Percentiles rank a stretch among this genome's conserved stretches.
These are phyloP conservation scores for Macaria liturata DNA, from an alignment of 2,888 invertebrate species.

Conservation along the genomic window DNA sequence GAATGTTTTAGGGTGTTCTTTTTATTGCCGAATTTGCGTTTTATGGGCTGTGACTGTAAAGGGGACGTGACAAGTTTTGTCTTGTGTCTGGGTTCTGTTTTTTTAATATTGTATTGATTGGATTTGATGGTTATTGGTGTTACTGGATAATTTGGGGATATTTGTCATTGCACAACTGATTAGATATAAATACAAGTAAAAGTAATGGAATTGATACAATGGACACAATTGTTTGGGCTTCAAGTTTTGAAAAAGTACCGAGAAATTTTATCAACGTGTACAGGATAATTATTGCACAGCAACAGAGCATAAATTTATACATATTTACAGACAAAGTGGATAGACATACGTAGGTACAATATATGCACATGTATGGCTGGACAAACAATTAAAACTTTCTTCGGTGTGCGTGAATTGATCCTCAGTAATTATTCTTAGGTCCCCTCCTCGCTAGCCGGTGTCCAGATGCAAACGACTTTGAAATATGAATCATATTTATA, in stretches of 20 bases:
- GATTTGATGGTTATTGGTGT: neutral
- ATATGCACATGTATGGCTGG: no score
- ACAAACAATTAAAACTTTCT: conserved; percentile 3
- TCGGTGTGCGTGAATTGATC: conserved; percentile 40
- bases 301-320: no score
- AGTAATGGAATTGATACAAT: no score
- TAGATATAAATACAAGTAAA: no score
- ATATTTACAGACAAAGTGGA: no score
- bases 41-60: conserved; percentile 73
- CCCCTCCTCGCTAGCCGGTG: conserved; percentile 71
- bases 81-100: conserved; percentile 54
- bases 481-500: conserved; percentile 81
- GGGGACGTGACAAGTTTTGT: conserved; percentile 70
- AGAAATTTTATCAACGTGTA: no score
- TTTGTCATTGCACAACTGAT: no score
- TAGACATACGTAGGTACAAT: no score
- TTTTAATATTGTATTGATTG: neutral
- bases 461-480: conserved; percentile 82
- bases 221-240: no score
- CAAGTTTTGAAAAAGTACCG: no score
- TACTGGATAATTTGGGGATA: neutral
- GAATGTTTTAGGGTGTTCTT: conserved; percentile 77
- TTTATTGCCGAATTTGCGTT: conserved; percentile 83
- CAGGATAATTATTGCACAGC: no score
- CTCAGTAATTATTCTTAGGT: conserved; percentile 65